Evolutionary conservation across 2,888 invertebrate species (phyloP).

Genomic region (Lomographa bimaculata): DNA sequence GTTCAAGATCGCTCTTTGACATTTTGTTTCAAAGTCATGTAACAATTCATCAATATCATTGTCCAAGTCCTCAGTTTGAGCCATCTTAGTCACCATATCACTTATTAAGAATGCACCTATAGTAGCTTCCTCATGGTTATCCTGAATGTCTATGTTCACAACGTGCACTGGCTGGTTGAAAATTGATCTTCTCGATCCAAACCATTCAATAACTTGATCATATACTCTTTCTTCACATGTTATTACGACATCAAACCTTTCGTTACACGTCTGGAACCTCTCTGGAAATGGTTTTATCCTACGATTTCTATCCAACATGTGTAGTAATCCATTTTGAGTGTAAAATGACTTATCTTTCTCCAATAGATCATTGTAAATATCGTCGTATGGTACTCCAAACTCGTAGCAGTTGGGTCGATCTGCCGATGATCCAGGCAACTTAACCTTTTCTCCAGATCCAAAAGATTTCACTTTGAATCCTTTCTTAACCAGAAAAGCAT

Average conservation of each 20-base stretch:
- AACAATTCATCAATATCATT: slow-evolving; percentile 98
- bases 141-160: slow-evolving; percentile 99
- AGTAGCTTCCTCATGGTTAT: slow-evolving; percentile 99
- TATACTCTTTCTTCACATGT: slow-evolving; percentile 99
- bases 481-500: slow-evolving; percentile 98
- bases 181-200: slow-evolving; percentile 91
- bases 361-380: slow-evolving; percentile 96
- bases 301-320: slow-evolving; percentile 98
- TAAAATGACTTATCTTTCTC: slow-evolving; percentile 96
- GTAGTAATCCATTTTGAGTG: slow-evolving; percentile 98
- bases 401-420: slow-evolving; percentile 98
- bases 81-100: slow-evolving; percentile 96
- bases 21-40: slow-evolving; percentile 96
- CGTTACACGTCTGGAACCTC: slow-evolving; percentile 94
- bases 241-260: slow-evolving; percentile 97
- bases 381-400: slow-evolving; percentile 97
- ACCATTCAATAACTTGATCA: slow-evolving; percentile 98
- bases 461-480: slow-evolving; percentile 97
- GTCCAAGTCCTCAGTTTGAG: slow-evolving; percentile 95
- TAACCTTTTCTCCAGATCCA: slow-evolving; percentile 97
- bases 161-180: slow-evolving; percentile 96
- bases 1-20: slow-evolving; percentile 93
- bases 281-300: slow-evolving; percentile 97
- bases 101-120: slow-evolving; percentile 99
- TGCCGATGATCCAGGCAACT: slow-evolving; percentile 96